phyloP scores from a whole-genome alignment of 2,113 vertebrate genomes.

The Rhabdomys dilectus region DNA sequence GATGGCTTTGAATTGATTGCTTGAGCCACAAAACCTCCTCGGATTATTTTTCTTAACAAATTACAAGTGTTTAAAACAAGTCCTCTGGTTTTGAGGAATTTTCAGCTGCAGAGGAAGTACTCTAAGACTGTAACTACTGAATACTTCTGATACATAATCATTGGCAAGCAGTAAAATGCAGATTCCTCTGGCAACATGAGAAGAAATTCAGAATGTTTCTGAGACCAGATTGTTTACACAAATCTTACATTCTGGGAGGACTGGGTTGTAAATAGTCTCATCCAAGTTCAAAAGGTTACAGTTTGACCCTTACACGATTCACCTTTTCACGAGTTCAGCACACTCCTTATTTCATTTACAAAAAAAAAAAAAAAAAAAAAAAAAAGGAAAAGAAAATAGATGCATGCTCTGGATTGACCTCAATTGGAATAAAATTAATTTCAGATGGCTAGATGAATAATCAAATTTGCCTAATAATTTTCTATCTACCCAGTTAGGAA shows the following conservation, averaged over 20 bases:
- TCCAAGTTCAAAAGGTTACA: background rate
- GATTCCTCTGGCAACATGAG: background rate
- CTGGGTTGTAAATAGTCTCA: background rate
- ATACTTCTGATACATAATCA: background rate
- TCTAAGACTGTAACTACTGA: background rate
- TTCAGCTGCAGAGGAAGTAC: background rate
- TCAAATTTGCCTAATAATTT: background rate
- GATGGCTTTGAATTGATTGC: background rate
- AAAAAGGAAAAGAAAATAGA: no score
- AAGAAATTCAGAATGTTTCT: background rate
- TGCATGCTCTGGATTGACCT: background rate
- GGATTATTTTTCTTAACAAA: background rate
- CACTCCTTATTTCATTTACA: background rate
- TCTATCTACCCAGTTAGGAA: background rate
- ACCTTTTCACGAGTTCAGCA: background rate
- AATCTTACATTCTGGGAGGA: background rate
- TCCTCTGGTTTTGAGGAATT: background rate
- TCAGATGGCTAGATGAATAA: background rate
- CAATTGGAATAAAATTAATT: background rate
- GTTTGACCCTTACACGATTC: background rate
- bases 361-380: background rate
- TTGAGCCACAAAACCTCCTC: background rate
- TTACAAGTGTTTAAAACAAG: conserved; percentile 20
- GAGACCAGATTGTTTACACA: background rate
- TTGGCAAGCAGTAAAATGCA: background rate